phyloP scores from a whole-genome alignment of 2,888 invertebrate genomes.

The Lepidochitona cinerea region DNA sequence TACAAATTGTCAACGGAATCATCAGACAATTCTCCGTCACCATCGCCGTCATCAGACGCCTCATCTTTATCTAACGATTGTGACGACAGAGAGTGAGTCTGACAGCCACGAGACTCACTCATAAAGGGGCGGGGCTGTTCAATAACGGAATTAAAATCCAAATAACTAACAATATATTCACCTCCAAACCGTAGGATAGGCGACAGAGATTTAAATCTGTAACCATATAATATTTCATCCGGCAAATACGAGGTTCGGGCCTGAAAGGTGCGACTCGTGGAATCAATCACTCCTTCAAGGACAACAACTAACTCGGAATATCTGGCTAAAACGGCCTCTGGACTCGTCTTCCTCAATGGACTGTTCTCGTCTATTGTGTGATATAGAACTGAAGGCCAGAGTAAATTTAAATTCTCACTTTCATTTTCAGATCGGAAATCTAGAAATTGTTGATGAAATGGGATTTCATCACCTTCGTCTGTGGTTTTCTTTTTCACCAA shows the following conservation, averaged over 20 bases:
- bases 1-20: too few species aligned
- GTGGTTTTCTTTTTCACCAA: conserved; percentile 93
- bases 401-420: conserved; percentile 94
- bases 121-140: neutral
- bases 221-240: conserved; percentile 64
- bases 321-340: conserved; percentile 90
- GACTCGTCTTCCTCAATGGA: conserved; percentile 90
- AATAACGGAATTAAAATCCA: conserved; percentile 1
- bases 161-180: neutral
- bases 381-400: conserved; percentile 97
- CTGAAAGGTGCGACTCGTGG: conserved; percentile 78
- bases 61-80: too few species aligned
- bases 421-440: conserved; percentile 91
- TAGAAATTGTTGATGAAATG: conserved; percentile 93
- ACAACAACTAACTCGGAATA: conserved; percentile 96
- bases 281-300: conserved; percentile 91
- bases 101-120: neutral
- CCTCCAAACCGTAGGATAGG: neutral
- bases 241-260: conserved; percentile 72
- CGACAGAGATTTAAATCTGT: conserved; percentile 56
- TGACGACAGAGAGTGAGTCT: too few species aligned
- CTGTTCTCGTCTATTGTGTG: conserved; percentile 93
- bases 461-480: conserved; percentile 91
- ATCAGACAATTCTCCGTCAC: too few species aligned
- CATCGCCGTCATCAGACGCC: too few species aligned